These are phyloP conservation scores for Melanotaenia maccullochi DNA, from an alignment of 2,797 vertebrate genomes.

Conservation along the genomic window DNA sequence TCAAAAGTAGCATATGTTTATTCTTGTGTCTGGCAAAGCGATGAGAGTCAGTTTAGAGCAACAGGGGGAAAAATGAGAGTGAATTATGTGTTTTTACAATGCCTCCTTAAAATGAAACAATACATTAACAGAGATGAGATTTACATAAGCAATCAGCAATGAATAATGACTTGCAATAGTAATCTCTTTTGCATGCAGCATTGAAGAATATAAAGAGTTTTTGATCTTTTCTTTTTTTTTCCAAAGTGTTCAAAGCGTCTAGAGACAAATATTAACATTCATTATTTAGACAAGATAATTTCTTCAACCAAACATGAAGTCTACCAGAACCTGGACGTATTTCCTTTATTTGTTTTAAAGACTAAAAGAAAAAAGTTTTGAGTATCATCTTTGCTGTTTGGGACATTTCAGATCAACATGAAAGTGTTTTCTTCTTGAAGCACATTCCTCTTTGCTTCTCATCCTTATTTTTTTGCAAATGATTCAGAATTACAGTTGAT, in stretches of 20 bases:
- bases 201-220: not conserved
- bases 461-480: not conserved
- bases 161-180: slow-evolving; percentile 28
- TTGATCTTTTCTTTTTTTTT: not conserved
- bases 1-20: not conserved
- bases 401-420: not conserved
- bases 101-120: slow-evolving; percentile 38
- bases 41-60: slow-evolving; percentile 20
- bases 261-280: slow-evolving; percentile 2
- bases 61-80: slow-evolving; percentile 5
- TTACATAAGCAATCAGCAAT: slow-evolving; percentile 41
- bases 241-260: not conserved
- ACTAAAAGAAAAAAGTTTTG: too few relatives aligned
- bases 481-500: slow-evolving; percentile 8
- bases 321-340: not conserved
- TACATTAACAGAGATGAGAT: slow-evolving; percentile 47
- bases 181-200: slow-evolving; percentile 54
- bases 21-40: slow-evolving; percentile 7
- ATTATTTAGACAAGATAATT: not conserved
- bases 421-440: not conserved
- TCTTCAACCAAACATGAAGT: too few relatives aligned
- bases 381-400: not conserved
- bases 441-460: too few relatives aligned
- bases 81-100: slow-evolving; percentile 47
- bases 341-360: too few relatives aligned